These are phyloP conservation scores for Punctoribates punctum DNA, from an alignment of 2,888 invertebrate species.

Conservation along the genomic window DNA sequence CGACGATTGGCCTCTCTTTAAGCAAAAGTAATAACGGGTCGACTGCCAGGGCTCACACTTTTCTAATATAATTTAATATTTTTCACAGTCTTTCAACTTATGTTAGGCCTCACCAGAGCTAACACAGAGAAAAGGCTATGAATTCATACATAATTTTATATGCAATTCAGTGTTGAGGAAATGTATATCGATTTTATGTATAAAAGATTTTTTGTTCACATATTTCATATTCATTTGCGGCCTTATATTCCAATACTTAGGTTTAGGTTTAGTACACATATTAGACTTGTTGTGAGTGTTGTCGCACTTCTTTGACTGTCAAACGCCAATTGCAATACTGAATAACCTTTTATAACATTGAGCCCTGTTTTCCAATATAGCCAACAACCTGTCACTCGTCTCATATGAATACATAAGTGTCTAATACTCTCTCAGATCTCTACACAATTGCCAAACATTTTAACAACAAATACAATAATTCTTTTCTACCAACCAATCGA, in stretches of 20 bases:
- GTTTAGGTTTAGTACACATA: background rate
- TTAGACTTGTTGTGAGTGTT: background rate
- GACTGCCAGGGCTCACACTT: background rate
- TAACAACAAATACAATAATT: too few relatives aligned
- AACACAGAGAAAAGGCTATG: background rate
- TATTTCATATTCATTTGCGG: slow-evolving; percentile 30
- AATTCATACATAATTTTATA: slow-evolving; percentile 34
- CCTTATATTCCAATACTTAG: slow-evolving; percentile 3
- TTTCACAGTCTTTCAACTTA: slow-evolving; percentile 18
- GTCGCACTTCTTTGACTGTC: background rate
- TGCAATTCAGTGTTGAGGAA: background rate
- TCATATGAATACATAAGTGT: slow-evolving; percentile 25
- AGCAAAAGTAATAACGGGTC: slow-evolving; percentile 29
- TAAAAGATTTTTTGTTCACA: slow-evolving; percentile 22
- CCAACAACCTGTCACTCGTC: slow-evolving; percentile 20
- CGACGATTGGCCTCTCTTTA: slow-evolving; percentile 4
- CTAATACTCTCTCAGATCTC: background rate
- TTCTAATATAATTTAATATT: slow-evolving; percentile 31
- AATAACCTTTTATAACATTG: background rate
- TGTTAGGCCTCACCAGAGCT: background rate
- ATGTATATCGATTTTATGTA: slow-evolving; percentile 22
- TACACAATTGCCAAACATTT: background rate
- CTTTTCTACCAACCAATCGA: too few relatives aligned
- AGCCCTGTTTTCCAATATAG: background rate
- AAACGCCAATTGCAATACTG: slow-evolving; percentile 17